phyloP scores from a whole-genome alignment of 2,888 invertebrate species.

The Neria commutata region DNA sequence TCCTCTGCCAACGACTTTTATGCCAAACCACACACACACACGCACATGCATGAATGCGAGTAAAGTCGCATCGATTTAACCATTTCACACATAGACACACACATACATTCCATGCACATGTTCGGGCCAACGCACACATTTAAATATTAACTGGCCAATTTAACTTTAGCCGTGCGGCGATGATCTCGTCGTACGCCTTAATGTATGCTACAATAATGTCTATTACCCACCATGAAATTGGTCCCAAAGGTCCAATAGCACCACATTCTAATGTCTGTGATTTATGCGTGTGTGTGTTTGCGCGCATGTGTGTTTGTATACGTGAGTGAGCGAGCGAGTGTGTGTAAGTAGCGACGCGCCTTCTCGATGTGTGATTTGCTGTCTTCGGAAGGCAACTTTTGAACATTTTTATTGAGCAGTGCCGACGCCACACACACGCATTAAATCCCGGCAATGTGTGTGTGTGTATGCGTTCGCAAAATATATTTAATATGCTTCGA shows the following conservation, averaged over 20 bases:
- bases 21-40: too few relatives aligned
- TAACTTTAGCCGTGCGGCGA: neutral
- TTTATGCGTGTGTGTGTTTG: constrained; percentile 6
- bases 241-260: constrained; percentile 44
- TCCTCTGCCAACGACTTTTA: too few relatives aligned
- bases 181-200: neutral
- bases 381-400: neutral
- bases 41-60: too few relatives aligned
- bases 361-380: neutral
- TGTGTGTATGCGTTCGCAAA: neutral
- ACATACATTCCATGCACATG: too few relatives aligned
- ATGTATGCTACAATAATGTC: neutral
- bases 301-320: neutral
- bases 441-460: too few relatives aligned
- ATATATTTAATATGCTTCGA: neutral
- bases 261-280: constrained; percentile 19
- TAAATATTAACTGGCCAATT: constrained; percentile 2
- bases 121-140: neutral
- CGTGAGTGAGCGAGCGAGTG: neutral
- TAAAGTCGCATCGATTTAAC: too few relatives aligned
- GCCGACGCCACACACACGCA: too few relatives aligned
- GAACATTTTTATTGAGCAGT: too few relatives aligned
- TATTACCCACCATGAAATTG: constrained; percentile 31
- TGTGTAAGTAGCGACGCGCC: neutral
- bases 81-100: too few relatives aligned